These are phyloP conservation scores for Stichodactyla mertensii DNA, from an alignment of 64 coral and sea anemone genomes.

Conservation along the genomic window DNA sequence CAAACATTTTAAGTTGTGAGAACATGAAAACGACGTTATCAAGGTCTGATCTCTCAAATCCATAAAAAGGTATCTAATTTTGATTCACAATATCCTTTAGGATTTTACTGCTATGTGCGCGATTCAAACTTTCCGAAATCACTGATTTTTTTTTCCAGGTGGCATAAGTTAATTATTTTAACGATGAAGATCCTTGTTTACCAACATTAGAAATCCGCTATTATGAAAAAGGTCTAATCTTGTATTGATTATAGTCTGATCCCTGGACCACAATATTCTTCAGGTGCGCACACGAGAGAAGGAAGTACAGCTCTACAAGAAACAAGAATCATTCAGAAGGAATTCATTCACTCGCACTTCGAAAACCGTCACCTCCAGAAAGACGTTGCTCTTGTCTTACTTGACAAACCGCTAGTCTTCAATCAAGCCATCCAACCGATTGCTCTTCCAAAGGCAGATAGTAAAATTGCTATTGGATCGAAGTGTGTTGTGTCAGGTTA, in stretches of 20 bases:
- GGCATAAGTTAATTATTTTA: too few species aligned
- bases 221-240: background rate
- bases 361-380: background rate
- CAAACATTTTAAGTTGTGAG: too few species aligned
- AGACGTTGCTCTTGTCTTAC: background rate
- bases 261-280: too few species aligned
- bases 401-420: background rate
- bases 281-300: background rate
- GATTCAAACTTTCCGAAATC: too few species aligned
- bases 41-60: too few species aligned
- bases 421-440: background rate
- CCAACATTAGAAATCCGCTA: background rate
- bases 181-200: too few species aligned
- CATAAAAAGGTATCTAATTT: too few species aligned
- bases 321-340: background rate
- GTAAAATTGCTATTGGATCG: background rate
- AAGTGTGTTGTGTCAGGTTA: background rate
- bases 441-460: background rate
- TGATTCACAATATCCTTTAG: too few species aligned
- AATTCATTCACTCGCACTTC: background rate
- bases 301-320: background rate
- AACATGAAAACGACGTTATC: too few species aligned
- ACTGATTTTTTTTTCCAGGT: too few species aligned
- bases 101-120: too few species aligned
- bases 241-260: too few species aligned